phyloP scores from a whole-genome alignment of 2,888 invertebrate species.

The Leptopterna dolabrata region DNA sequence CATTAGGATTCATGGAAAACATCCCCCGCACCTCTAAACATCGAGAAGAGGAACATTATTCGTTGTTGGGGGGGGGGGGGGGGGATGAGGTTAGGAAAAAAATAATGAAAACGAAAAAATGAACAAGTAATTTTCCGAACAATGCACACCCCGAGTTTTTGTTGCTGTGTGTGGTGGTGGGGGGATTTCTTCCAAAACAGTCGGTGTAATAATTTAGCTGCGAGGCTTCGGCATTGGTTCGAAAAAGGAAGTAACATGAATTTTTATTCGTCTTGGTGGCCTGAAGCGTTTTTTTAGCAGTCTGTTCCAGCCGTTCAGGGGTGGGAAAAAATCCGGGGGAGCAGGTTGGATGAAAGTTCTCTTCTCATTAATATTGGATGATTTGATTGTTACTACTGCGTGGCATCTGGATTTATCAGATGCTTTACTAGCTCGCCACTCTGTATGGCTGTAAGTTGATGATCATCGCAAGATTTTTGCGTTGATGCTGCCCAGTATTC shows the following conservation, averaged over 20 bases:
- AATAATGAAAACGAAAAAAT: constrained; percentile 23
- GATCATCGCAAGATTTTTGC: no score
- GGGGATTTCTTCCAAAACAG: background rate
- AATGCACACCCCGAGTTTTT: constrained; percentile 24
- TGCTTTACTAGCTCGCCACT: no score
- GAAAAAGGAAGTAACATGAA: constrained; percentile 33
- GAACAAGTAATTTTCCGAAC: constrained; percentile 46
- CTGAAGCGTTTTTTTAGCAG: background rate
- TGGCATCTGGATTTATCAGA: no score
- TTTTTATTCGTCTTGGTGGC: constrained; percentile 45
- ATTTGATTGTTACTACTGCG: no score
- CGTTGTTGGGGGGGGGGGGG: background rate
- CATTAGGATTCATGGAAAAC: constrained; percentile 48
- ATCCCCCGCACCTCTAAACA: background rate
- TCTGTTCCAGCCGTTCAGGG: background rate
- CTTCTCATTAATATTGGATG: no score
- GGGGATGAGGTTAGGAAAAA: background rate
- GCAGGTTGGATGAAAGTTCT: no score
- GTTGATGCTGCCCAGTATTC: no score
- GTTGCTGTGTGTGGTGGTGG: background rate
- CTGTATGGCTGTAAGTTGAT: no score
- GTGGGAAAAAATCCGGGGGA: background rate
- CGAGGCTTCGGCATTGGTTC: background rate
- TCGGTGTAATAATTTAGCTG: constrained; percentile 42
- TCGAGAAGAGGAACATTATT: background rate